Base-by-base conservation (phyloP, 2,113 vertebrate genomes). In the Podarcis raffonei region DNA sequence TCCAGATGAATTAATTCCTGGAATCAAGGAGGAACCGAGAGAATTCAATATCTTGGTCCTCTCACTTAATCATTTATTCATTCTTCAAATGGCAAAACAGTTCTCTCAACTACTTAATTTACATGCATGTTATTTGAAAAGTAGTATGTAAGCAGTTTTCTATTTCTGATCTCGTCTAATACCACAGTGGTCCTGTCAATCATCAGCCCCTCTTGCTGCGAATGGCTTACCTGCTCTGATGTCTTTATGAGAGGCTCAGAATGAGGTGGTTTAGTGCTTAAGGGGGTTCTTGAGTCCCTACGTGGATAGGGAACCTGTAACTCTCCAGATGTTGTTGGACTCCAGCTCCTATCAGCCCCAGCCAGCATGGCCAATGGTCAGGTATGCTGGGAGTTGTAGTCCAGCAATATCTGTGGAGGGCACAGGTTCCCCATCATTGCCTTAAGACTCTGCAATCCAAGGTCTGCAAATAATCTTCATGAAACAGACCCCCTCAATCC, bases 1-100 rank as follows among this genome's bases (percentile, higher is more conserved):
- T 99, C 99, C 96, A 99, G 97, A 96, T 99, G 98, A 97, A 99
- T 98, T 95, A 99, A 96, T 95, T 99, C 99, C 99, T 99, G 91
- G 89, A 95, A 95, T 11, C 57, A 93, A 95, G 87, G 57, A 93
- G 94, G 69, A 96, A 91, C 42, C 71, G 92, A n/a, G 23, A 62
- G 78, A 42, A n/a, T 18, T 72, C 59, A 65, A 6, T 2, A 48
- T 42, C 18, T n/a, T 22, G 1, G 1, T n/a, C 23, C 9, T 25
- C 27, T 23, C 37, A 48, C 13, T 57, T 25, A 16, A 8, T 57
- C 77, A 16, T 11, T 53, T 4, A n/a, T 37, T 65, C n/a, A 25
- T 16, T 62, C 80, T 1, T 22, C 8, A 35, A 25, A 35, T 25
- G 20, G 83, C 48, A 35, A 35, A 9, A 15, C n/a, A 27, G 22